Base-by-base conservation (phyloP, 2,888 invertebrate species). In the Drosophila mettleri region DNA sequence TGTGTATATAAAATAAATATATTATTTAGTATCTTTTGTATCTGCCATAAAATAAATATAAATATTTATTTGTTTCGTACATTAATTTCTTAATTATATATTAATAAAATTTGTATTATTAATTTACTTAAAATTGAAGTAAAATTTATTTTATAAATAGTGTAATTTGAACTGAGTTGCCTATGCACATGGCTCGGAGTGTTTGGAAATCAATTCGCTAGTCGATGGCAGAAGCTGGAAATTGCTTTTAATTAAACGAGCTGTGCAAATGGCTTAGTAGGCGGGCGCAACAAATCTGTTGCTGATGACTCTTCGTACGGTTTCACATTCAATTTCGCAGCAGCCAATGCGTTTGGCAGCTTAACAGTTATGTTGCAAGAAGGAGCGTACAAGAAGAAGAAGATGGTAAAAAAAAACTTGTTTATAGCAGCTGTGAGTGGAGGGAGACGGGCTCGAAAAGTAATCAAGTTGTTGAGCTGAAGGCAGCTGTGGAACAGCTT, bases 161-260 rank as follows among this genome's bases (percentile, higher is more conserved):
- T n/a, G n/a, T n/a, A n/a, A n/a, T n/a, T n/a, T n/a, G n/a, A n/a
- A n/a, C n/a, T n/a, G n/a, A n/a, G 2, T 18, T 16, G 12, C n/a
- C 49, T 34, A 38, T 36, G 4, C 18, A 27, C 1, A 1, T 38
- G 36, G 0, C 51, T 9, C 27, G 14, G 14, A 38, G 51, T 38
- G 51, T 38, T 24, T 27, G 36, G 49, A 4, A 36, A 36, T 24
- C 36, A 36, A 24, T 51, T 51, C 24, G 51, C 51, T 36, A 51
- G 33, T 49, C 49, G 33, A 49, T 80, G 74, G 80, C 73, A 62
- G 24, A 62, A 41, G 65, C 70, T 71, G 78, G 78, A 85, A 89
- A 88, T 88, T 85, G 89, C 69, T 85, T 88, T 88, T 88, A 86
- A 89, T 88, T 89, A 88, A 89, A 74, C 69, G 70, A 78, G 71